Evolutionary conservation across 35 echinoderm and acorn worm species (phyloP), one percentile per base, ranked within the genome.

Genomic region (Apostichopus japonicus): DNA sequence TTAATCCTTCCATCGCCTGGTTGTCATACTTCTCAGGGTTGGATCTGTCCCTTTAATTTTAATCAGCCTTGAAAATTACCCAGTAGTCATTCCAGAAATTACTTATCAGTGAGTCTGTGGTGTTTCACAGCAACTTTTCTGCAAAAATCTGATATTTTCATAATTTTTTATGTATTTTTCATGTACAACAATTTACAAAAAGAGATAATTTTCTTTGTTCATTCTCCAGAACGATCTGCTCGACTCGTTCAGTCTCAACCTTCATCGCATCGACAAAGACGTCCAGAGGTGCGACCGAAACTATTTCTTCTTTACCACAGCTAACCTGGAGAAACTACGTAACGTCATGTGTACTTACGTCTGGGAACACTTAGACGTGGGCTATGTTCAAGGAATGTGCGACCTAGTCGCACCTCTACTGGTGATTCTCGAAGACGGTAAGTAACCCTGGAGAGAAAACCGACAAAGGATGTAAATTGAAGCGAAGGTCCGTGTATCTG

Each of bases 331-430:
- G 79, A 99, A 96, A 78, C 92, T 99, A 1, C 93, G 97, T 1
- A 99, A 99, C 56, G 79, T 99, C 22, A 96, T 99, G 95, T 99
- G 97, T 82, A 99, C 94, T 44, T 99, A 99, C 33, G 97, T 99
- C 53, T 99, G 97, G 97, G 97, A 99, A 67, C 95, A 99, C 86
- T 72, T 99, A 63, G 97, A 99, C 10, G 83, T 99, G 5, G 97
- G 97, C 25, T 99, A 96, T 23, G 97, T 99, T 1, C 97, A 99
- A 77, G 97, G 97, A 1, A 99, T 99, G 97, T 99, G 97, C 75
- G 97, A 99, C 91, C 72, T 99, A 25, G 97, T 99, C 1, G 97
- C 97, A 23, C 97, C 97, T 3, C 51, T 98, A n/a, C 93, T 99
- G 53, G 97, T 99, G 65, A 92, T 99, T 21, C 82, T 99, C 87